These are phyloP conservation scores for Paramisgurnus dabryanus DNA, from an alignment of 2,113 vertebrate species.

Conservation along the genomic window DNA sequence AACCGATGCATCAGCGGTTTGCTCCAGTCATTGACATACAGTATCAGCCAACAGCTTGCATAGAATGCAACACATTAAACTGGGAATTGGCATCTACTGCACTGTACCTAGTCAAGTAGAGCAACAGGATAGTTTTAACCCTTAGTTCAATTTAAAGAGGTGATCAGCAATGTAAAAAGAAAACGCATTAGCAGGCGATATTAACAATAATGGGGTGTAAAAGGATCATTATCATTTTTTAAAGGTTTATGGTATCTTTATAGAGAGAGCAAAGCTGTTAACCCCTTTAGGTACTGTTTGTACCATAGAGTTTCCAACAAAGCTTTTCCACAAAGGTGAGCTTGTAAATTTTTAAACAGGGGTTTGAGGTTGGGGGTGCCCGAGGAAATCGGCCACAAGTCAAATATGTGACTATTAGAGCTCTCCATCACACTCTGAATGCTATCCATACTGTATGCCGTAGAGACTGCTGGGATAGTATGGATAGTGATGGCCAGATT, in stretches of 20 bases:
- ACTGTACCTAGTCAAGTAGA: not conserved
- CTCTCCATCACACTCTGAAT: conserved; percentile 45
- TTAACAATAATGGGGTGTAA: not conserved
- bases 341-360: conserved; percentile 56
- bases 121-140: not conserved
- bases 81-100: not conserved
- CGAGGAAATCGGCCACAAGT: conserved; percentile 22
- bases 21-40: not conserved
- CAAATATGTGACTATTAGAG: conserved; percentile 44
- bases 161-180: too few relatives aligned
- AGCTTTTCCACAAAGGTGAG: conserved; percentile 38
- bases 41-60: not conserved
- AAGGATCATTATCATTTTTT: not conserved
- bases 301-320: conserved; percentile 18
- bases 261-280: not conserved
- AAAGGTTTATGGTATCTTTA: conserved; percentile 1
- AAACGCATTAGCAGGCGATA: not conserved
- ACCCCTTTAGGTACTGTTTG: not conserved
- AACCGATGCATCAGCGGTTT: not conserved
- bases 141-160: too few relatives aligned
- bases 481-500: too few relatives aligned
- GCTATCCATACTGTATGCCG: not conserved
- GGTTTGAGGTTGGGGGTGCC: conserved; percentile 39
- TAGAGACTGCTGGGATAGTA: conserved; percentile 7
- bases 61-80: not conserved